Base-by-base conservation (phyloP, 2,797 vertebrate species). In the Microctenopoma stevenorrisi region DNA sequence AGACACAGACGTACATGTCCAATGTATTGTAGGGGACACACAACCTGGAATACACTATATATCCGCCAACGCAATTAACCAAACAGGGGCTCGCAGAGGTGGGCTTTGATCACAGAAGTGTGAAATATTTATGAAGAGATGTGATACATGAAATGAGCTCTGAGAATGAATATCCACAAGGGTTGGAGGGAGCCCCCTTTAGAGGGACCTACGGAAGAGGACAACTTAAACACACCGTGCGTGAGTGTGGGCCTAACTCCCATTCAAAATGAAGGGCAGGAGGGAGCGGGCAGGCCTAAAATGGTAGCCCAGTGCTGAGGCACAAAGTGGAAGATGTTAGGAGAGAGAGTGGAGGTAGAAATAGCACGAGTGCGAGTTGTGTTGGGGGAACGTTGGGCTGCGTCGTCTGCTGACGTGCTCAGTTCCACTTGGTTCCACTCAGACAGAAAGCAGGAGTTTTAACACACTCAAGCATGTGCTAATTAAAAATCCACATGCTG, bases 401-500 rank as follows among this genome's bases (percentile, higher is more conserved):
- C 26, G 73, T 83, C 82, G 72, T 77, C 65, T 16, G 74, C 69
- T 75, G 69, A 84, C 71, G 60, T 73, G 82, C 79, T 90, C 89
- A 78, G 89, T 91, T 94, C 91, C 90, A 89, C 89, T 91, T 78
- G 86, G 92, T 89, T 93, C 90, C 92, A 89, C 88, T 83, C 84
- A 91, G 85, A 88, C 74, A 80, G 83, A 75, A 76, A 64, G 53
- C 75, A 76, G 72, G 82, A 86, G 89, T 91, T 91, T 92, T 84
- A 87, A 92, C 82, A 92, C 88, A 92, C 81, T 92, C 82, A 92
- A 89, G 87, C 91, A 82, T 93, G 86, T 60, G 13, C 90, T 93
- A 91, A 93, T 93, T 93, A 93, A 93, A 93, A 93, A 92, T 90
- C 88, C 83, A 92, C 89, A 89, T 85, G 84, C 76, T 73, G 81